Percentiles rank a stretch among this genome's conserved stretches.
Conservation (phyloP, 2,888 invertebrate species). For the Eilema depressum region DNA sequence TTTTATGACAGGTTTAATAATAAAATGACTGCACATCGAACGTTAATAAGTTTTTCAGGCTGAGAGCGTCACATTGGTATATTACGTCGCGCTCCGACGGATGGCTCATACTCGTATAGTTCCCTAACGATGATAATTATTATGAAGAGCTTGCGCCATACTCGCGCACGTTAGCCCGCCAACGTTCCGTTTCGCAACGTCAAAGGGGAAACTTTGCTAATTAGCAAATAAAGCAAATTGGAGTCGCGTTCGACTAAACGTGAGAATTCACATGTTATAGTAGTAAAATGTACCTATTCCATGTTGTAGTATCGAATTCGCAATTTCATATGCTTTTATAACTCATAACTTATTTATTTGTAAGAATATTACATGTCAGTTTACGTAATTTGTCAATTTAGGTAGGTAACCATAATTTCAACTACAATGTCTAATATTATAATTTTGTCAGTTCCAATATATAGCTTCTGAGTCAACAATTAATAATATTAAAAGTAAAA, state of each 20-base stretch:
- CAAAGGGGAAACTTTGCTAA: conserved; percentile 79
- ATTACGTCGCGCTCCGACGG: conserved; percentile 42
- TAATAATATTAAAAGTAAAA: too few species aligned
- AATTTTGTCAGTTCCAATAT: too few species aligned
- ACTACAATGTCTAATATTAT: too few species aligned
- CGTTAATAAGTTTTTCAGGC: conserved; percentile 54
- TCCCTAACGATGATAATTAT: conserved; percentile 70
- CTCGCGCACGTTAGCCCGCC: conserved; percentile 51
- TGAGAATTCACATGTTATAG: conserved; percentile 61
- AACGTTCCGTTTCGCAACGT: conserved; percentile 55
- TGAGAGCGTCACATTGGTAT: conserved; percentile 55
- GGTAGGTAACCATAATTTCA: too few species aligned
- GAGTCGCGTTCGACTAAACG: conserved; percentile 69
- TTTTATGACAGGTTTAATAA: conserved; percentile 44
- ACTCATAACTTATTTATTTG: too few species aligned
- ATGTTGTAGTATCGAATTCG: conserved; percentile 58
- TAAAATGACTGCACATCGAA: conserved; percentile 47
- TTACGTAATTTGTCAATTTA: too few species aligned
- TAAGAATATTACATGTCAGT: too few species aligned
- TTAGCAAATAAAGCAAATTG: conserved; percentile 81
- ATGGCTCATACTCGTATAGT: conserved; percentile 44
- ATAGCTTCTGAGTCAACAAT: too few species aligned
- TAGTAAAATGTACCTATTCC: conserved; percentile 54
- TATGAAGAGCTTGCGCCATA: conserved; percentile 63
- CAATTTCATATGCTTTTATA: too few species aligned